These are phyloP conservation scores for Sebastes jordani DNA, from an alignment of 2,797 vertebrate genomes.

Conservation along the genomic window DNA sequence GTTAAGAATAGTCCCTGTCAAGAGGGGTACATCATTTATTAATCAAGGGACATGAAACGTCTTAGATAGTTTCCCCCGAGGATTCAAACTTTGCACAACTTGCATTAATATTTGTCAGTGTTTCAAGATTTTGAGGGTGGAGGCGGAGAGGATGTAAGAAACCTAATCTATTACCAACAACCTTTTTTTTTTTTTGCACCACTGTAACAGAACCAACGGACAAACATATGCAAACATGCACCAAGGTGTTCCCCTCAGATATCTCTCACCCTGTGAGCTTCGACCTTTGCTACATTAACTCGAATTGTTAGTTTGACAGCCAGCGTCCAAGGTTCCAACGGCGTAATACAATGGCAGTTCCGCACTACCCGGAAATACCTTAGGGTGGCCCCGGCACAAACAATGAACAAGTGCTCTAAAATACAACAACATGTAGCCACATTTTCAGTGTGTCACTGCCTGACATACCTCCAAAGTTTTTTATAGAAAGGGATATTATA, in stretches of 20 bases:
- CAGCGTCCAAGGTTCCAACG: constrained; percentile 19
- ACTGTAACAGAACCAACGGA: constrained; percentile 13
- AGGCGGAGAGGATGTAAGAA: constrained; percentile 34
- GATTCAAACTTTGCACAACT: constrained; percentile 75
- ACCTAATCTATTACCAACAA: constrained; percentile 43
- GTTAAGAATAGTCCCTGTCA: constrained; percentile 80
- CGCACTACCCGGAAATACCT: constrained; percentile 16
- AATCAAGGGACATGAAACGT: constrained; percentile 69
- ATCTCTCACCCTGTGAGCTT: constrained; percentile 34
- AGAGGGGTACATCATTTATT: constrained; percentile 75
- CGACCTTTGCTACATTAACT: constrained; percentile 58
- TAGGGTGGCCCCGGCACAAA: constrained; percentile 12
- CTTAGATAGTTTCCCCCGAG: constrained; percentile 66
- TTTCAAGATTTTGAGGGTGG: constrained; percentile 52
- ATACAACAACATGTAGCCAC: constrained; percentile 32
- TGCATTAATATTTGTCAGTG: constrained; percentile 80
- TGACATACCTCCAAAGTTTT: constrained; percentile 32
- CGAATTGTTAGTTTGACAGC: constrained; percentile 64
- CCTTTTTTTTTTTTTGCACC: background rate
- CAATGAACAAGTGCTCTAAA: background rate
- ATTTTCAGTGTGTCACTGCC: constrained; percentile 32
- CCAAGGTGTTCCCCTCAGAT: constrained; percentile 24
- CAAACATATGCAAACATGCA: constrained; percentile 40
- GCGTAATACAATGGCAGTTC: constrained; percentile 30
- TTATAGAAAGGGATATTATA: constrained; percentile 20